Conservation (phyloP, 2,113 vertebrate species). For the Oreochromis tanganicae region DNA sequence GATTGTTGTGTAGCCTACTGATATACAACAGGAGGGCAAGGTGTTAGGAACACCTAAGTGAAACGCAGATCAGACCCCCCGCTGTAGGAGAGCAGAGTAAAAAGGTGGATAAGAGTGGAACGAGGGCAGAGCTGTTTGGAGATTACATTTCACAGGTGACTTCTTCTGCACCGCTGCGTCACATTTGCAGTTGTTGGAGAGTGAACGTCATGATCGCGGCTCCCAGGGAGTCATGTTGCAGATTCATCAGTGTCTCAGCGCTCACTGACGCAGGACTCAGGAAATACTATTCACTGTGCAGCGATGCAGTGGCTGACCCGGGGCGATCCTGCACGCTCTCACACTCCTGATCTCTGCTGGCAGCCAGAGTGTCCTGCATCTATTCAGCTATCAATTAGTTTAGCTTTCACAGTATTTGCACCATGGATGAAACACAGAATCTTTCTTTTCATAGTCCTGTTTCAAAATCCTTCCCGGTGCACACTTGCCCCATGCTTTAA, state of each 20-base stretch:
- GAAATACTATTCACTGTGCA: background rate
- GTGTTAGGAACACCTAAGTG: background rate
- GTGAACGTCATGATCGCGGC: background rate
- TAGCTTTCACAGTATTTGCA: background rate
- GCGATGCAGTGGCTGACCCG: background rate
- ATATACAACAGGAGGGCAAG: background rate
- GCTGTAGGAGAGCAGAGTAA: background rate
- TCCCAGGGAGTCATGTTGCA: background rate
- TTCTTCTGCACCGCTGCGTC: background rate
- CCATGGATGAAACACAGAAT: background rate
- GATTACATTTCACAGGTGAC: background rate
- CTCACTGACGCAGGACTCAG: background rate
- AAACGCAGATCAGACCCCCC: background rate
- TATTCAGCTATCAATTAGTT: background rate
- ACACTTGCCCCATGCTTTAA: background rate
- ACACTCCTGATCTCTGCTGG: background rate
- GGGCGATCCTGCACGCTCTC: background rate
- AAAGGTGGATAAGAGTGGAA: background rate
- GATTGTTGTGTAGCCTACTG: background rate
- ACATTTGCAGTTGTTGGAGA: background rate
- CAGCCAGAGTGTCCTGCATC: background rate
- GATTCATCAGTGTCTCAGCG: background rate
- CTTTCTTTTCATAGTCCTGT: background rate
- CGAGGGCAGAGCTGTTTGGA: background rate
- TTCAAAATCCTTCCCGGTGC: rapidly evolving